Conservation (phyloP, 1,140 invertebrate species). For the Drosophila setifemur region DNA sequence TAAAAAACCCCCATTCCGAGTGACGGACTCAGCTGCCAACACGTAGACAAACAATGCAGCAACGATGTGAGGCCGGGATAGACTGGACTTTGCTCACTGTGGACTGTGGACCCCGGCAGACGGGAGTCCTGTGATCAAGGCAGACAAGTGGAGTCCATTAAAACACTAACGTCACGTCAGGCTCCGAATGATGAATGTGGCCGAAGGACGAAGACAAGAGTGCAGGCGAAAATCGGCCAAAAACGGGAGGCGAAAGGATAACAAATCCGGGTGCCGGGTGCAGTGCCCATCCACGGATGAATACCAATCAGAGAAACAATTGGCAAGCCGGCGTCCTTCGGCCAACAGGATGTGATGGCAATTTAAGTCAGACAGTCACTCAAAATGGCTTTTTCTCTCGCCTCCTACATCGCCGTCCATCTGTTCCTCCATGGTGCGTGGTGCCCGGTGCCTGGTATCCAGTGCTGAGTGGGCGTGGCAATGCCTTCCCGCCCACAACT, state of each 20-base stretch:
- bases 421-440: constrained; percentile 18
- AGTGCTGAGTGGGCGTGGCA: constrained; percentile 49
- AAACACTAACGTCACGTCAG: constrained; percentile 78
- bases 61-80: constrained; percentile 4
- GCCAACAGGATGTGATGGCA: constrained; percentile 74
- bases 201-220: constrained; percentile 57
- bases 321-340: constrained; percentile 29
- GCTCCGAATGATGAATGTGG: constrained; percentile 71
- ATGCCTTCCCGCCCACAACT: constrained; percentile 17
- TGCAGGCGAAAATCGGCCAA: constrained; percentile 56
- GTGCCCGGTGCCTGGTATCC: too few relatives aligned
- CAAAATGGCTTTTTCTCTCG: constrained; percentile 44
- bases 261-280: constrained; percentile 19
- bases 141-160: constrained; percentile 80
- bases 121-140: constrained; percentile 61
- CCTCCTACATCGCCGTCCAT: constrained; percentile 1
- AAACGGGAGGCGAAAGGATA: constrained; percentile 26
- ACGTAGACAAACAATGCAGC: constrained; percentile 49
- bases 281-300: constrained; percentile 58
- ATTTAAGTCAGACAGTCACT: constrained; percentile 79
- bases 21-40: constrained; percentile 50
- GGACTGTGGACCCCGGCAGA: background rate
- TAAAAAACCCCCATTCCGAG: constrained; percentile 16
- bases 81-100: constrained; percentile 1
- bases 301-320: constrained; percentile 79